These are phyloP conservation scores for Mustelus asterias DNA, from an alignment of 2,113 vertebrate species.

Conservation along the genomic window DNA sequence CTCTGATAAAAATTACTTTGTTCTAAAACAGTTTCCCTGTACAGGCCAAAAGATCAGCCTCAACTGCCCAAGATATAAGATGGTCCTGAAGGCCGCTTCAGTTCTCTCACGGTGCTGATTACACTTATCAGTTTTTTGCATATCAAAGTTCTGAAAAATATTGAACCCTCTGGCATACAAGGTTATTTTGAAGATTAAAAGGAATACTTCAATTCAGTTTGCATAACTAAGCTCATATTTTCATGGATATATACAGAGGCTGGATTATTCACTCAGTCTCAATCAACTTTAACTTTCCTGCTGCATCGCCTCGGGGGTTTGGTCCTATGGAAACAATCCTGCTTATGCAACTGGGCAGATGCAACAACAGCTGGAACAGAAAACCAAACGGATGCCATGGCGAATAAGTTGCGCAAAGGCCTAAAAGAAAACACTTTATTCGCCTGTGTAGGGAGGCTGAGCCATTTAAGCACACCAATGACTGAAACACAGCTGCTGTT, in stretches of 20 bases:
- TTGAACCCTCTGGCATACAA: slow-evolving; percentile 68
- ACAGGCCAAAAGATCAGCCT: slow-evolving; percentile 33
- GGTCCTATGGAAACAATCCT: not conserved
- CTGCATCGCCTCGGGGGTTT: not conserved
- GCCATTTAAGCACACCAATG: not conserved
- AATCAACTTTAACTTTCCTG: slow-evolving; percentile 27
- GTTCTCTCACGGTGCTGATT: slow-evolving; percentile 54
- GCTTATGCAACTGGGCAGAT: not conserved
- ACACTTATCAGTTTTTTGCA: slow-evolving; percentile 60
- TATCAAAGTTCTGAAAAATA: slow-evolving; percentile 65
- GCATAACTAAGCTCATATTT: slow-evolving; percentile 47
- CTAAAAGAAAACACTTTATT: not conserved
- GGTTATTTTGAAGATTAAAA: slow-evolving; percentile 68
- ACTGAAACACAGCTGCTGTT: not conserved
- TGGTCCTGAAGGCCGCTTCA: slow-evolving; percentile 35
- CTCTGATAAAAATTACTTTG: slow-evolving; percentile 22
- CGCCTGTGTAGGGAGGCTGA: not conserved
- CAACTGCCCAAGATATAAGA: slow-evolving; percentile 23
- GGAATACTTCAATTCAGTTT: slow-evolving; percentile 55
- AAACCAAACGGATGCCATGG: too few species aligned
- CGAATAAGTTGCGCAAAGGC: not conserved
- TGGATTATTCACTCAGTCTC: slow-evolving; percentile 30
- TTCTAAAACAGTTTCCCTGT: slow-evolving; percentile 25
- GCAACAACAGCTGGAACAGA: not conserved
- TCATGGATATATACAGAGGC: slow-evolving; percentile 28